Evolutionary conservation across 2,888 invertebrate species (phyloP).

Genomic region (Aporophyla nigra): DNA sequence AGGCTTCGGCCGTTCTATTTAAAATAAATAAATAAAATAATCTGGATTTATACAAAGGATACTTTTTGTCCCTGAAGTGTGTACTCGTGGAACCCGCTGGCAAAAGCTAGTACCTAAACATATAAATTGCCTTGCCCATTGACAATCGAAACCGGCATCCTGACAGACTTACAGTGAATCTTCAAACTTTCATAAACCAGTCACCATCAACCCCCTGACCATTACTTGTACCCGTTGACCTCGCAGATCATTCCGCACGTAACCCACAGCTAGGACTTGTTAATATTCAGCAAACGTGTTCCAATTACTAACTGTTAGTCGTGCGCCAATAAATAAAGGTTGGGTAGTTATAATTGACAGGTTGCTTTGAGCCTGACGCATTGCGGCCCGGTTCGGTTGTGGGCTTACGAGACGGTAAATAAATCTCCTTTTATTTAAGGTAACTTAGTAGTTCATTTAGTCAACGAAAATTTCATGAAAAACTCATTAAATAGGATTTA

Average conservation of each 20-base stretch:
- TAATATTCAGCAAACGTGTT: constrained; percentile 55
- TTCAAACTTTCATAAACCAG: constrained; percentile 24
- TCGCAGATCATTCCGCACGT: constrained; percentile 45
- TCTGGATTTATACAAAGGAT: no score
- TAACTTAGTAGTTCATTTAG: no score
- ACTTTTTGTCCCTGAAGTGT: no score
- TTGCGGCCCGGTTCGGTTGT: constrained; percentile 34
- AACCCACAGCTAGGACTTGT: constrained; percentile 21
- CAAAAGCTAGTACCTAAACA: neutral
- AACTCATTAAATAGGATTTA: no score
- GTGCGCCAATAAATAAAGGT: constrained; percentile 56
- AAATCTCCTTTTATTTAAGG: constrained; percentile 35
- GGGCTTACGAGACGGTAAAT: constrained; percentile 29
- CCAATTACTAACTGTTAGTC: constrained; percentile 60
- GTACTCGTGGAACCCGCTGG: no score
- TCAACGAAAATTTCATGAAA: no score
- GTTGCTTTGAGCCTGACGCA: constrained; percentile 49
- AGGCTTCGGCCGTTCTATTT: no score
- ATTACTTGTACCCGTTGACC: constrained; percentile 34
- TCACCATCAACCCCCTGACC: constrained; percentile 2
- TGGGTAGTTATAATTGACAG: constrained; percentile 59
- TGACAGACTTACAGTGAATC: neutral
- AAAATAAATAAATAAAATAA: no score
- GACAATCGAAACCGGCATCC: neutral
- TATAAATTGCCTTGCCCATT: neutral